phyloP scores from a whole-genome alignment of 2,797 vertebrate species.

The Discoglossus pictus region DNA sequence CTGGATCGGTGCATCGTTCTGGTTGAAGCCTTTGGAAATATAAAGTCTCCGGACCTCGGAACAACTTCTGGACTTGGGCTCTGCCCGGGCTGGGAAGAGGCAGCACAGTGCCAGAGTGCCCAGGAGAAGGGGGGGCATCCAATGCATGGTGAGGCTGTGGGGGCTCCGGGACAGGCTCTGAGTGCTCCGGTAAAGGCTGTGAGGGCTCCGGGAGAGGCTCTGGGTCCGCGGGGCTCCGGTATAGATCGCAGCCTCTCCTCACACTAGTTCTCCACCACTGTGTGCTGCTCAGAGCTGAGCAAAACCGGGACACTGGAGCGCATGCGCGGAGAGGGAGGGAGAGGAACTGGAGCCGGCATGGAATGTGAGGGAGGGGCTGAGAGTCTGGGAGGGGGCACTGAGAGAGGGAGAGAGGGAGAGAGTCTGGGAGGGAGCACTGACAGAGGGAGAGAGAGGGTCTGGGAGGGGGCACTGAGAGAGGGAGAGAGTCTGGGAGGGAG shows the following conservation, averaged over 20 bases:
- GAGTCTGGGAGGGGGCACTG: not conserved
- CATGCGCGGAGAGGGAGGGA: conserved; percentile 57
- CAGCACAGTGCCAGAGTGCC: conserved; percentile 70
- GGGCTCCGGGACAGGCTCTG: not conserved
- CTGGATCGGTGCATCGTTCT: conserved; percentile 87
- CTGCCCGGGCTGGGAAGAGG: conserved; percentile 67
- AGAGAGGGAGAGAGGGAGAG: no score
- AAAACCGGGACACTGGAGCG: conserved; percentile 62
- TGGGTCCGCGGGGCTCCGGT: conserved; percentile 26
- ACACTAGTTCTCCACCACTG: conserved; percentile 49
- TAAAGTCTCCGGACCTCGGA: conserved; percentile 86
- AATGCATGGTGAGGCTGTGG: conserved; percentile 51
- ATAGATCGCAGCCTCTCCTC: conserved; percentile 58
- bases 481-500: no score
- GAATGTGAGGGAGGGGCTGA: conserved; percentile 30
- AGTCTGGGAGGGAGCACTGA: no score
- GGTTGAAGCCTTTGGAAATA: conserved; percentile 89
- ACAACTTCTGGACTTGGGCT: conserved; percentile 86
- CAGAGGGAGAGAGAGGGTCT: no score
- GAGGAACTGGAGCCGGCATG: conserved; percentile 53
- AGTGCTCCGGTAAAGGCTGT: conserved; percentile 23
- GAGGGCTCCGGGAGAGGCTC: conserved; percentile 15
- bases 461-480: no score
- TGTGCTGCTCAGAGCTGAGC: conserved; percentile 59
- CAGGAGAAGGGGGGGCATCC: conserved; percentile 63